A percentile compares a stretch with the other conserved stretches of the same genome.
phyloP scores from a whole-genome alignment of 2,113 vertebrate genomes.

The Erinaceus europaeus region DNA sequence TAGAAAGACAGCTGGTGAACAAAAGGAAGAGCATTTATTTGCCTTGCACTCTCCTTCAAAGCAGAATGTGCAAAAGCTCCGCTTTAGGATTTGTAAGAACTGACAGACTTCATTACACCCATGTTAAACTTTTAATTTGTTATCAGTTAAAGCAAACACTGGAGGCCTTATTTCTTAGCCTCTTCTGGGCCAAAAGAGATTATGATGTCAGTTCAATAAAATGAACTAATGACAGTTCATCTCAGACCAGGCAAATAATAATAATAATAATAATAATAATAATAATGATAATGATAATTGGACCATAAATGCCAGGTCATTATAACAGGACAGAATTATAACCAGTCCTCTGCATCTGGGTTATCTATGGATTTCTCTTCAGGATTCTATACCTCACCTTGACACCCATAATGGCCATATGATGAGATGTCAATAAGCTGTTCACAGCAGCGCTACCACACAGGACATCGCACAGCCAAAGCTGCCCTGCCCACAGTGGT shows the following conservation, averaged over 20 bases:
- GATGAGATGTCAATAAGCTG: constrained; percentile 76
- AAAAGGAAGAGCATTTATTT: not conserved
- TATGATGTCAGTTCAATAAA: constrained; percentile 79
- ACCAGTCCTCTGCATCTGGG: constrained; percentile 60
- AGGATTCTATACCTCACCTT: constrained; percentile 66
- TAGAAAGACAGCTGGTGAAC: not conserved
- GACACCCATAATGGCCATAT: constrained; percentile 75
- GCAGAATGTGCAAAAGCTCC: not conserved
- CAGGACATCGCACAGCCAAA: constrained; percentile 34
- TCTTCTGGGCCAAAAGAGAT: constrained; percentile 79
- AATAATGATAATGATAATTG: no score
- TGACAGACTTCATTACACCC: constrained; percentile 56
- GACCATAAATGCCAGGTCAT: constrained; percentile 74
- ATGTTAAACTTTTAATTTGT: constrained; percentile 75
- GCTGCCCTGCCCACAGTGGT: not conserved
- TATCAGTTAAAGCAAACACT: constrained; percentile 68
- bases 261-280: no score
- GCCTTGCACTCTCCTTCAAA: not conserved
- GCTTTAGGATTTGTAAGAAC: constrained; percentile 34
- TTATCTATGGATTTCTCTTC: constrained; percentile 79
- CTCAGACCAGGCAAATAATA: constrained; percentile 60
- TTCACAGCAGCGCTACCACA: constrained; percentile 60
- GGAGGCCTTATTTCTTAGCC: constrained; percentile 72
- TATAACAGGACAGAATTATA: constrained; percentile 73
- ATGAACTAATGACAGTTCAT: constrained; percentile 76